Base-by-base conservation (phyloP, 1,140 invertebrate species). In the Helicoverpa zea region DNA sequence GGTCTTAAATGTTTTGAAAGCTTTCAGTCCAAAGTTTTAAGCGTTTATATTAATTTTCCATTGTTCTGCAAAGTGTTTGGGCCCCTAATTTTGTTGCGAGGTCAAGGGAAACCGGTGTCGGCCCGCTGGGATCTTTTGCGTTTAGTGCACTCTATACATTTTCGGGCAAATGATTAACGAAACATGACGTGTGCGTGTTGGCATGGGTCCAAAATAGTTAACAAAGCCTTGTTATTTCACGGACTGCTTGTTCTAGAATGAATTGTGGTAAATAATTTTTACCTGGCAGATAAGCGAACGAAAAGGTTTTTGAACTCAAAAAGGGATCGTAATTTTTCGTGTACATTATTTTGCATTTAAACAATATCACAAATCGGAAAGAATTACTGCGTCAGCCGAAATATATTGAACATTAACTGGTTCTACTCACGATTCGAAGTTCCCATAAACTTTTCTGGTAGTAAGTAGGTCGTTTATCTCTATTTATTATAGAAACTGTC, bases 1-100 rank as follows among this genome's bases (percentile, higher is more conserved):
- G 30, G 47, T 74, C 72, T 23, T 74, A 14, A 66, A 47, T 66
- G 63, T 66, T 66, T 66, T n/a, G 43, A 66, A 66, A 43, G 63
- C 35, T 52, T 70, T 29, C 49, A 52, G 16, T 12, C 4, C 23
- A 16, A 70, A 54, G 43, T 70, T 54, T 35, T 47, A 29, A 52
- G 52, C 16, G 14, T 52, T 23, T 52, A 30, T 52, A 54, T 51
- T 70, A 70, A 54, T 70, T 23, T 70, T 52, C 23, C 12, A 68
- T 49, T 68, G 64, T 51, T 23, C 18, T 63, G n/a, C 35, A 49
- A 49, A 49, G 47, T 13, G 47, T 51, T 68, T 68, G 7, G 16
- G 18, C 43, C 23, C 35, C 43, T n/a, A 14, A n/a, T 16, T 51
- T n/a, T 35, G 23, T 52, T 29, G 30, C 3, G 43, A 30, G 66